Evolutionary conservation across 1,140 invertebrate genomes (phyloP).

Genomic region (Dermatophagoides farinae): DNA sequence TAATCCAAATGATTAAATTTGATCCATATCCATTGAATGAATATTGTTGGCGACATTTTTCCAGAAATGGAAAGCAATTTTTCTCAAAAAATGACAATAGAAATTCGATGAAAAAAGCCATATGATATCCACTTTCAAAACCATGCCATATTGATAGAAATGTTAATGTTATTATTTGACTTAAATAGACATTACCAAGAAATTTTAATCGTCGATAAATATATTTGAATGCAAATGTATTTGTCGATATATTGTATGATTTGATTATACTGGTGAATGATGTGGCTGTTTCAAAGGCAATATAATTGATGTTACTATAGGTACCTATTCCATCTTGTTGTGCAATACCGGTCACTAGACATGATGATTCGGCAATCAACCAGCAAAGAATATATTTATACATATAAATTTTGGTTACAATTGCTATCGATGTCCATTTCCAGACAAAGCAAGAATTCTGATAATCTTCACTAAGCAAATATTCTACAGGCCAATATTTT

Average conservation of each 20-base stretch:
- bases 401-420: constrained; percentile 38
- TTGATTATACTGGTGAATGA: constrained; percentile 61
- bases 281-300: constrained; percentile 49
- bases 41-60: not conserved
- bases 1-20: not conserved
- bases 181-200: constrained; percentile 55
- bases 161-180: constrained; percentile 52
- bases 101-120: constrained; percentile 77
- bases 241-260: constrained; percentile 83
- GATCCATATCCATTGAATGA: not conserved
- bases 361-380: constrained; percentile 44
- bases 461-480: not conserved
- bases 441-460: not conserved
- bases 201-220: constrained; percentile 78
- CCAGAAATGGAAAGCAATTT: constrained; percentile 30
- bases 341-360: constrained; percentile 42
- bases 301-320: constrained; percentile 34
- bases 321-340: constrained; percentile 39
- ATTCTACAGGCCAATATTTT: constrained; percentile 4
- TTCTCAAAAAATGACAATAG: constrained; percentile 64
- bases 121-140: constrained; percentile 62
- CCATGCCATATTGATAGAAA: constrained; percentile 90
- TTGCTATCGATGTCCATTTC: constrained; percentile 11
- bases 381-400: constrained; percentile 82
- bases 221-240: constrained; percentile 73